Evolutionary conservation across 37 sponge, comb jelly and placozoan species (phyloP).

Genomic region (Aplysina aerophoba): DNA sequence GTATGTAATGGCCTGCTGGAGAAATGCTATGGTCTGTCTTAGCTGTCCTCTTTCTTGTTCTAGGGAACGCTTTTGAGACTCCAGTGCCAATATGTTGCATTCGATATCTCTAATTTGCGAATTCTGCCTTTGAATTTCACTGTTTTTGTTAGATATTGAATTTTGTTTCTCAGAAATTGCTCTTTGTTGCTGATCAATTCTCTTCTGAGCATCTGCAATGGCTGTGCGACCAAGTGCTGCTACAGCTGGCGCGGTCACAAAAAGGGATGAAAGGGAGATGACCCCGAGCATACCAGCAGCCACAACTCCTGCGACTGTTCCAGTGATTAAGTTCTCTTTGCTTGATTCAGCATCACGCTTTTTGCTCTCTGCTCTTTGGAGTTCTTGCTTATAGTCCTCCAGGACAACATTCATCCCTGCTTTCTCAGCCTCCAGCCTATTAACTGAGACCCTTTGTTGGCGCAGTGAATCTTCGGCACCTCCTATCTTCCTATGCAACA

Average conservation of each 20-base stretch:
- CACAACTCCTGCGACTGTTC: neutral
- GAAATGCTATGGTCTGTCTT: neutral
- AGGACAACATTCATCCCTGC: neutral
- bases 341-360: constrained; percentile 4
- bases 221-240: constrained; percentile 25
- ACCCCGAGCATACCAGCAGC: neutral
- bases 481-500: neutral
- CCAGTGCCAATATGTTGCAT: neutral
- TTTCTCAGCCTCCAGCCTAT: neutral
- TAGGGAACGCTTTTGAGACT: neutral
- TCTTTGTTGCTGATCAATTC: neutral
- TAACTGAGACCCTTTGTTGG: neutral
- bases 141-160: neutral
- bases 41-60: neutral
- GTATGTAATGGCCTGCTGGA: neutral
- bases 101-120: neutral
- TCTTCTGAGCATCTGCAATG: neutral
- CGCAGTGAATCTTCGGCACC: neutral
- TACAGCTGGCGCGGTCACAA: constrained; percentile 8
- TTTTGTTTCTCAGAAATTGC: neutral
- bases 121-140: neutral
- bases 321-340: neutral
- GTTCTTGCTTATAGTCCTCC: neutral
- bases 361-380: constrained; percentile 2
- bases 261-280: neutral